A percentile compares a stretch with the other conserved stretches of the same genome.
Conservation (phyloP, 2,113 vertebrate genomes). For the Naja naja region DNA sequence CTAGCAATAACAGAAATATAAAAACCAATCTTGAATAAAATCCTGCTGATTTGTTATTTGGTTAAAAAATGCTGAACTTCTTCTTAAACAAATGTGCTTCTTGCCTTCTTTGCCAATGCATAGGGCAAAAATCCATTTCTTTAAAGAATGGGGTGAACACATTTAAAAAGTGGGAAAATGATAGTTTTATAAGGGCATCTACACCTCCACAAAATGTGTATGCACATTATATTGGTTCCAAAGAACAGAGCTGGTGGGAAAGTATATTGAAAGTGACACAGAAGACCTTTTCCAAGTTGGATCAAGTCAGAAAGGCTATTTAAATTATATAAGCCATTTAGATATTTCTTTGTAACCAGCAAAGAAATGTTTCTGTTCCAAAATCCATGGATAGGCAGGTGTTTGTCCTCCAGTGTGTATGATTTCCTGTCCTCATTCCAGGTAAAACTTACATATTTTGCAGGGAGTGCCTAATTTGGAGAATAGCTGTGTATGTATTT, state of each 20-base stretch:
- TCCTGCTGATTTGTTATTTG: background rate
- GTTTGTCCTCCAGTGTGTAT: background rate
- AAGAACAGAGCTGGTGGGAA: background rate
- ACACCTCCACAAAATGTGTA: background rate
- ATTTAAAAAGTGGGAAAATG: background rate
- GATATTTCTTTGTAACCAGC: background rate
- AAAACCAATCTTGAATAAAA: background rate
- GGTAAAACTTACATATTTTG: background rate
- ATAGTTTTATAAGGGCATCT: background rate
- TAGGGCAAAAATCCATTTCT: background rate
- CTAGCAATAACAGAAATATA: background rate
- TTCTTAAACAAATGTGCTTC: background rate
- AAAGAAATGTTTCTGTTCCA: background rate
- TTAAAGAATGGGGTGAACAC: background rate
- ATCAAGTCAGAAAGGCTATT: background rate
- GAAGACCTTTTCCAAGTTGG: background rate
- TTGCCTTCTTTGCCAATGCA: background rate
- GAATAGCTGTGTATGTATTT: background rate
- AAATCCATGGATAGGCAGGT: background rate
- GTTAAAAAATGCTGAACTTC: background rate
- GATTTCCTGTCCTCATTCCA: background rate
- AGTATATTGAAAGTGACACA: background rate
- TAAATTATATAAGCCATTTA: background rate
- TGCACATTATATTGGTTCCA: background rate
- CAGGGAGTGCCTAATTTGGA: background rate